Base-by-base conservation (phyloP, 2,888 invertebrate species). In the Tinea semifulvella region DNA sequence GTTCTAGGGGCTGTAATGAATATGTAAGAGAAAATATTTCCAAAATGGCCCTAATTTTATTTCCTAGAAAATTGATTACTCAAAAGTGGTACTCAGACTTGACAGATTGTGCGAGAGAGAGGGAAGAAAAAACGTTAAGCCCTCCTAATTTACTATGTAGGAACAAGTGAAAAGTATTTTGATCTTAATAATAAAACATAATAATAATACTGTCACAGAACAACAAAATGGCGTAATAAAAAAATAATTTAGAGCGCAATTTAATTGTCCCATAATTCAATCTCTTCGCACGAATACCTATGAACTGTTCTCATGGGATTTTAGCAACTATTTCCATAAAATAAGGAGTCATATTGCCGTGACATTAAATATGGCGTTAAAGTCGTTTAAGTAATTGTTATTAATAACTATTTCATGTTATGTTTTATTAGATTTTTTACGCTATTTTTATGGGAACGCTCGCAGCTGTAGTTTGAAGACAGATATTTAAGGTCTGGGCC, bases 351-450 rank as follows among this genome's bases (percentile, higher is more conserved):
- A 22, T 22, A 22, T 5, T 7, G 22, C n/a, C 8, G 22, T 22
- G 22, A 22, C 5, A 7, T 22, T 8, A 8, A 22, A 7, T 5
- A 22, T 22, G 22, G 22, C 8, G 22, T 22, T 7, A 22, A 7
- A 22, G 27, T 10, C 11, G 3, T 27, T n/a, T 27, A 10, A 7
- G n/a, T 27, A 3, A 27, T 27, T 27, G n/a, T 7, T 11, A 10
- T 27, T 4, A 27, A 35, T 14, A 35, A 35, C 35, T 16, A 35
- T 16, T 16, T 16, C 14, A 13, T 14, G 16, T 35, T 16, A 14
- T 35, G 35, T 35, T 35, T 35, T 35, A 35, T 35, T 35, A 35
- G 3, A 11, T 35, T 35, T 35, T 35, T 35, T 11, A 13, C 10
- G 35, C 16, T 6, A 5, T 16, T 35, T 35, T 35, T 35, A 35